A percentile compares a stretch with the other conserved stretches of the same genome.
Evolutionary conservation across 1,140 invertebrate genomes (phyloP).

Genomic region (Drosophila serrata): DNA sequence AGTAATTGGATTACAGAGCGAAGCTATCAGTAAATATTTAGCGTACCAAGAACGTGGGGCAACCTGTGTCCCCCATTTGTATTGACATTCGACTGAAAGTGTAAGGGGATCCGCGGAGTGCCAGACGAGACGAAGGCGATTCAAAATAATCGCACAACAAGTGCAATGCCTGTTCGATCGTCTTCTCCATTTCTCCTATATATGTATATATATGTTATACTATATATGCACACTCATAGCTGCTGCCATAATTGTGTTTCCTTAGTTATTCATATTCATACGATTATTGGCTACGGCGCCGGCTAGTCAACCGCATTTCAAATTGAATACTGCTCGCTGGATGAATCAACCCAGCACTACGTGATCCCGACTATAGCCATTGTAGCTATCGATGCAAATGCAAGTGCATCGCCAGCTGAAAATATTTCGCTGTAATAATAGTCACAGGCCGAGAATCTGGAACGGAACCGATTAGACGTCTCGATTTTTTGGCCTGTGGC

Average conservation of each 20-base stretch:
- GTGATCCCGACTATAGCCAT: slow-evolving; percentile 25
- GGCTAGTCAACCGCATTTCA: slow-evolving; percentile 46
- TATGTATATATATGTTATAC: slow-evolving; percentile 4
- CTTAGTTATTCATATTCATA: slow-evolving; percentile 47
- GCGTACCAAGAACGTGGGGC: slow-evolving; percentile 26
- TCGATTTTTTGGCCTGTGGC: slow-evolving; percentile 33
- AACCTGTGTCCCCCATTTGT: slow-evolving; percentile 35
- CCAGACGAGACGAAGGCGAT: slow-evolving; percentile 26
- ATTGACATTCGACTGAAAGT: slow-evolving; percentile 58
- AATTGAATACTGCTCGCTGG: slow-evolving; percentile 40
- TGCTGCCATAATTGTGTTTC: slow-evolving; percentile 15
- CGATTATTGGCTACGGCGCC: slow-evolving; percentile 32
- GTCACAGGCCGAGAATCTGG: slow-evolving; percentile 47
- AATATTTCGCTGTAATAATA: slow-evolving; percentile 40
- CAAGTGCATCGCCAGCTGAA: slow-evolving; percentile 26
- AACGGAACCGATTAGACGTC: slow-evolving; percentile 47
- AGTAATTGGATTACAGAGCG: slow-evolving; percentile 51
- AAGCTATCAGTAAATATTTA: slow-evolving; percentile 49
- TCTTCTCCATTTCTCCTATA: slow-evolving; percentile 9
- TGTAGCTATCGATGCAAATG: slow-evolving; percentile 1
- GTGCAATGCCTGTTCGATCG: slow-evolving; percentile 47
- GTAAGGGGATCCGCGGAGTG: slow-evolving; percentile 56
- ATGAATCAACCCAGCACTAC: slow-evolving; percentile 43
- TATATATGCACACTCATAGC: neutral
- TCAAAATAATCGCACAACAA: slow-evolving; percentile 55